Evolutionary conservation across 2,113 vertebrate genomes (phyloP).

Genomic region (Etia nguti): DNA sequence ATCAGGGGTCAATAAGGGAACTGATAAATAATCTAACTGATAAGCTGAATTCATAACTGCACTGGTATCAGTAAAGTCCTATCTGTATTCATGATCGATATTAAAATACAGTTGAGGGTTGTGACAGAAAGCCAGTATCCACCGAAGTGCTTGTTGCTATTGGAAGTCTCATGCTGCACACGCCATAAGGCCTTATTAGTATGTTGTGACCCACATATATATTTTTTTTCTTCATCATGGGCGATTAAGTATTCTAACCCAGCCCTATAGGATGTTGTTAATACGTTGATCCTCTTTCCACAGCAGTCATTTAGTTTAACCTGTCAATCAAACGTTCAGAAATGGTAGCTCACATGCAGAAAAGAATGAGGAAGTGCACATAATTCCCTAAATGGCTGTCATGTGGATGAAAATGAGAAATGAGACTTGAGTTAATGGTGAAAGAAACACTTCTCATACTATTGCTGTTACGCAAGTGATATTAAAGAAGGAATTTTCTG

Average conservation of each 20-base stretch:
- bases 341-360: background rate
- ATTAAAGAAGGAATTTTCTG: background rate
- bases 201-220: background rate
- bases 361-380: constrained; percentile 19
- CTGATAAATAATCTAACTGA: background rate
- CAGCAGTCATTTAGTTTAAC: background rate
- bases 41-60: background rate
- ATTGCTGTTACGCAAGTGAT: background rate
- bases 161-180: background rate
- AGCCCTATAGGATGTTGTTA: background rate
- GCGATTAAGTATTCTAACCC: background rate
- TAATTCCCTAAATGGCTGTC: constrained; percentile 14
- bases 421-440: background rate
- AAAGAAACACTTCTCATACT: background rate
- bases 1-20: background rate
- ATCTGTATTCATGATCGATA: background rate
- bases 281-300: background rate
- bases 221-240: background rate
- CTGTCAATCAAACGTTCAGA: background rate
- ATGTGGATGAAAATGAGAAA: constrained; percentile 23
- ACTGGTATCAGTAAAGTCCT: background rate
- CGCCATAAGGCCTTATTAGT: background rate
- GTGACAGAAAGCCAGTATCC: background rate
- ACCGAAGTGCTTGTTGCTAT: background rate
- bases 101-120: background rate